phyloP scores from a whole-genome alignment of 23 tunicate species.

The Styela clava region DNA sequence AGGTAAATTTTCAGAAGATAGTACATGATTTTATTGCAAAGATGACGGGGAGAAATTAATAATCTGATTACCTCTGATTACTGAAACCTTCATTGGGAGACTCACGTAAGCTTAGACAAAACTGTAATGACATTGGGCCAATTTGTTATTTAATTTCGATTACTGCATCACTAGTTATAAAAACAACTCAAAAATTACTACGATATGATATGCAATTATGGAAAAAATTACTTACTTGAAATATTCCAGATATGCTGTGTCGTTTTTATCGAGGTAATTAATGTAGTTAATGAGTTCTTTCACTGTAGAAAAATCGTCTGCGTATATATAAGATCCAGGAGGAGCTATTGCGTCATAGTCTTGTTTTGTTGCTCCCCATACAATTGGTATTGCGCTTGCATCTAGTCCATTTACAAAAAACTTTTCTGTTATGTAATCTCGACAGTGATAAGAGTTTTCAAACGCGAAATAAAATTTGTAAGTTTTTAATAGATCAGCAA shows the following conservation, averaged over 20 bases:
- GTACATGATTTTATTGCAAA: too few relatives aligned
- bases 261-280: neutral
- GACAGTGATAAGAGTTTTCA: constrained; percentile 17
- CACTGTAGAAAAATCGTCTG: neutral
- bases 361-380: constrained; percentile 1
- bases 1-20: too few relatives aligned
- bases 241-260: constrained; percentile 7
- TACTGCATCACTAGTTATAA: too few relatives aligned
- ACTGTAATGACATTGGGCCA: too few relatives aligned
- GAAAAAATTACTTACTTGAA: constrained; percentile 17
- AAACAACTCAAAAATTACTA: too few relatives aligned
- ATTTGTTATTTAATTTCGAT: too few relatives aligned
- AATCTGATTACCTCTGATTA: too few relatives aligned
- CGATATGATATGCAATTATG: too few relatives aligned
- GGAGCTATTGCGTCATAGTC: constrained; percentile 13
- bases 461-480: constrained; percentile 7
- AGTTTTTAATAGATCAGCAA: neutral
- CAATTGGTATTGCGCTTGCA: neutral
- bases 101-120: too few relatives aligned
- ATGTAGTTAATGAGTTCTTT: neutral
- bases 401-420: neutral
- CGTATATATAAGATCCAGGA: neutral
- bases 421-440: constrained; percentile 3
- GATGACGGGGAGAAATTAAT: too few relatives aligned
- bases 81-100: too few relatives aligned